phyloP scores from a whole-genome alignment of 2,113 vertebrate genomes.

The Manacus vitellinus region DNA sequence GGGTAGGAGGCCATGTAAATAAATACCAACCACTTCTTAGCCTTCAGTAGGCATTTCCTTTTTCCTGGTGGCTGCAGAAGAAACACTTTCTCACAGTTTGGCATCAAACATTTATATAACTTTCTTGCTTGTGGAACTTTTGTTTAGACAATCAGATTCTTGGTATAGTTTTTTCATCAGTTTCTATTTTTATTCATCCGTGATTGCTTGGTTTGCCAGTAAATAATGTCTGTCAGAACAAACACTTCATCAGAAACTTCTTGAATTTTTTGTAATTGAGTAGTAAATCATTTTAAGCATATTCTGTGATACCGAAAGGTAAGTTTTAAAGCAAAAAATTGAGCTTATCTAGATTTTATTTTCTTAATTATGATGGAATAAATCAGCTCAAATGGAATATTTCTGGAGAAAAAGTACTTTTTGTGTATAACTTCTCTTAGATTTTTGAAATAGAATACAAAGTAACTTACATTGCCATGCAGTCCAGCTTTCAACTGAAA shows the following conservation, averaged over 20 bases:
- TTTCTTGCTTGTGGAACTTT: slow-evolving; percentile 28
- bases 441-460: neutral
- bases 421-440: neutral
- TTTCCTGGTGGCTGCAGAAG: slow-evolving; percentile 54
- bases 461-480: neutral
- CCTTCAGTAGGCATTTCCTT: slow-evolving; percentile 57
- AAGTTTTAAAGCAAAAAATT: neutral
- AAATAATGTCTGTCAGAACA: neutral
- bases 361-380: neutral
- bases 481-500: neutral
- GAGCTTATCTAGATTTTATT: neutral
- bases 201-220: neutral
- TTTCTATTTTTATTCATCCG: slow-evolving; percentile 26
- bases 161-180: neutral
- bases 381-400: neutral
- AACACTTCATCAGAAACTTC: neutral
- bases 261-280: neutral
- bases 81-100: slow-evolving; percentile 58
- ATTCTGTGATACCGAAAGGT: neutral
- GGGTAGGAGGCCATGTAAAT: slow-evolving; percentile 55
- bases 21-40: slow-evolving; percentile 65
- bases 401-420: neutral
- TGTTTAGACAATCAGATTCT: slow-evolving; percentile 33
- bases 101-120: slow-evolving; percentile 37
- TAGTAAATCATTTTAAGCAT: neutral